Evolutionary conservation across 2,888 invertebrate species (phyloP), one percentile per base, ranked within the genome.

Genomic region (Auanema sp.): DNA sequence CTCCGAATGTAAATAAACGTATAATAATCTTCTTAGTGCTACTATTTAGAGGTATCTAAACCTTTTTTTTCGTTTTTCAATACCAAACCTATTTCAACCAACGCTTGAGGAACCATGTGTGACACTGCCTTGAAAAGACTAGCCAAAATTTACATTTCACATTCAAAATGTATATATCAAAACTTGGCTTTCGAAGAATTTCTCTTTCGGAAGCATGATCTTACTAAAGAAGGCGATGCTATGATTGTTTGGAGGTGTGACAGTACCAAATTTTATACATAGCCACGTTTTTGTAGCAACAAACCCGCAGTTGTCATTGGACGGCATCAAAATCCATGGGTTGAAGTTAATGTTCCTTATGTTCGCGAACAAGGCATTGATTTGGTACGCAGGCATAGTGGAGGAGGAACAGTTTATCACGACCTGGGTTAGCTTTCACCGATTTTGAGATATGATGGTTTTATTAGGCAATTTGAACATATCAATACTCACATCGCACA

Each of bases 131-230:
- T 21, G 21, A 18, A 44, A 11, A 44, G 41, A 12, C 16, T 70
- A 2, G 68, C 60, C 1, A 69, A 55, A 18, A 92, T 94, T 50
- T 92, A 92, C 80, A 91, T 95, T 84, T 96, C 96, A 0, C 91
- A 91, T 85, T 93, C 92, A 0, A 89, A 89, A 68, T 91, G 95
- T 84, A 90, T 98, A 73, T 93, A 89, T 84, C 90, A 91, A 41
- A 98, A 98, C 86, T 86, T 97, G 80, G 96, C 97, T 3, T 85
- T 97, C 63, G 97, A 98, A 85, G 93, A 96, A 85, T 96, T 95
- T 94, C 87, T 97, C 79, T 95, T 93, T 85, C 89, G 89, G 60
- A 91, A 94, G 83, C 90, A 89, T 84, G 90, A 93, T 84, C 91
- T 94, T 77, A 88, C 88, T 5, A 51, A 64, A 25, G 89, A 90